These are phyloP conservation scores for Callochromis pleurospilus DNA, from an alignment of 2,113 vertebrate species.

Conservation along the genomic window DNA sequence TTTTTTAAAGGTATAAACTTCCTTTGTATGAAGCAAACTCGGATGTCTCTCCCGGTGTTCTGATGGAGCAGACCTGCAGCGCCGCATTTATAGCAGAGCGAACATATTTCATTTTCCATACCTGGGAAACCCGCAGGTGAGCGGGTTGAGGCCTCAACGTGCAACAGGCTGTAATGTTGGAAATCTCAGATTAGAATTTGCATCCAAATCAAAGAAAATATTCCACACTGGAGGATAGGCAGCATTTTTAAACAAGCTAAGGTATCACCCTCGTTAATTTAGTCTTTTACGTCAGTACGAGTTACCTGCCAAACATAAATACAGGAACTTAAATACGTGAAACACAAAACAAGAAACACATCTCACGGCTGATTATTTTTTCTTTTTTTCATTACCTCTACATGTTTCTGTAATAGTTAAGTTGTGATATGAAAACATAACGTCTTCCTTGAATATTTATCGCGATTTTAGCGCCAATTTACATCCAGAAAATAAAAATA, in stretches of 20 bases:
- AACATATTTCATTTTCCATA: background rate
- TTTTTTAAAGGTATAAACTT: background rate
- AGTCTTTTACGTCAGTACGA: background rate
- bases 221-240: background rate
- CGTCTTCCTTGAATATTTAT: background rate
- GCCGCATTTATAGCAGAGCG: fast-evolving
- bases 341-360: background rate
- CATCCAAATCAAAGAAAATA: background rate
- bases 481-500: background rate
- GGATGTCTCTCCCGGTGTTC: fast-evolving
- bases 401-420: background rate
- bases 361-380: fast-evolving
- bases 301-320: background rate
- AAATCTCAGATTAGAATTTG: background rate
- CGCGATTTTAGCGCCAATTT: background rate
- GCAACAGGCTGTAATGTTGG: background rate
- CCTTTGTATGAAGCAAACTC: background rate
- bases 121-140: background rate
- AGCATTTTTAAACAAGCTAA: background rate
- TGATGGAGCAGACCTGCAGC: background rate
- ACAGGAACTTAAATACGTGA: background rate
- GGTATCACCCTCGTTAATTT: background rate
- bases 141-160: background rate
- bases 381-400: background rate
- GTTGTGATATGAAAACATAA: background rate